phyloP scores from a whole-genome alignment of 2,113 vertebrate species.

The Sinosuthora webbiana region DNA sequence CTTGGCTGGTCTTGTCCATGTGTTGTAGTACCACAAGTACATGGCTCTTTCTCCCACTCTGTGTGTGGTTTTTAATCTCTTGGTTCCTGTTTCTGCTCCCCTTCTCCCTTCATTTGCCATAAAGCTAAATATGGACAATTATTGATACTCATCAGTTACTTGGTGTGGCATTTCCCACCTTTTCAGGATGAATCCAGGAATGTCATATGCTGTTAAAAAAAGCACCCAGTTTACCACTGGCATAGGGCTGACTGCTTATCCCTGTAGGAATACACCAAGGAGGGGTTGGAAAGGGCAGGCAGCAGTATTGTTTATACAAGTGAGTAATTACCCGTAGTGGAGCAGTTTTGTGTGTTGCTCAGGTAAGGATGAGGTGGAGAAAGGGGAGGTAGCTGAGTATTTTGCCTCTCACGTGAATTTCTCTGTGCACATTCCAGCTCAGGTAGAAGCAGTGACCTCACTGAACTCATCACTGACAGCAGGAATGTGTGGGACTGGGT shows the following conservation, averaged over 20 bases:
- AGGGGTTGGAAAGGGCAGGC: not conserved
- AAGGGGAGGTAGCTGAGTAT: not conserved
- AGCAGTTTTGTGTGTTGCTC: not conserved
- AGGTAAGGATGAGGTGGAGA: not conserved
- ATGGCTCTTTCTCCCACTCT: not conserved
- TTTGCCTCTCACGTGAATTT: not conserved
- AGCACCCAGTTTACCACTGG: not conserved
- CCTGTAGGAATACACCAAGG: not conserved
- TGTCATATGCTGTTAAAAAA: not conserved
- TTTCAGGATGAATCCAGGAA: not conserved
- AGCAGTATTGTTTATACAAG: not conserved
- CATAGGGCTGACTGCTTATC: not conserved
- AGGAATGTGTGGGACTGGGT: not conserved
- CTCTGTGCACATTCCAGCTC: not conserved
- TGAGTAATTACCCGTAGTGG: not conserved
- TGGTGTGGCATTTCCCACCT: not conserved
- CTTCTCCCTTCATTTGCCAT: not conserved
- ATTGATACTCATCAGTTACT: not conserved
- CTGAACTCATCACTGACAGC: not conserved
- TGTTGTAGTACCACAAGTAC: not conserved
- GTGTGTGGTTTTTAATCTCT: not conserved
- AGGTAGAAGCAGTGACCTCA: not conserved
- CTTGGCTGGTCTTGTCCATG: not conserved
- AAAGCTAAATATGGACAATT: not conserved
- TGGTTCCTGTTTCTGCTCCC: not conserved